phyloP scores from a whole-genome alignment of 2,797 vertebrate genomes.

The Sebastes hubbsi region DNA sequence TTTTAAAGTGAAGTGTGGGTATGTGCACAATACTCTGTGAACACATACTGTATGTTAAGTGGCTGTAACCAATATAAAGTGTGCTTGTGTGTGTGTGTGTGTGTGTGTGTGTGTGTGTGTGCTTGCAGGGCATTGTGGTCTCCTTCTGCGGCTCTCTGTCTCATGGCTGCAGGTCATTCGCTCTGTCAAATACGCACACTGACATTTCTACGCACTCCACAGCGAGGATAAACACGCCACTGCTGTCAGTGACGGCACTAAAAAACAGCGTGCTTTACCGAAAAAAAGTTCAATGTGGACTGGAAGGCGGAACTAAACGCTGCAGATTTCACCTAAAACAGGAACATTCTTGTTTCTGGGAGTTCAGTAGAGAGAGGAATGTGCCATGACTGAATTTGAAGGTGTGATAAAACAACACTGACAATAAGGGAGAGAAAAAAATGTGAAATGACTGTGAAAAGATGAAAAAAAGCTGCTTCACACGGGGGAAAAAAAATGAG shows the following conservation, averaged over 20 bases:
- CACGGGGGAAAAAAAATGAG: slow-evolving; percentile 67
- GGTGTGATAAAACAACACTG: slow-evolving; percentile 72
- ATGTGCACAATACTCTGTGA: slow-evolving; percentile 34
- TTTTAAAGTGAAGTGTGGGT: slow-evolving; percentile 19
- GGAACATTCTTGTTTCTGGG: slow-evolving; percentile 68
- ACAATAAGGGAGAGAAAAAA: slow-evolving; percentile 40
- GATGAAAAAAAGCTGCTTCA: slow-evolving; percentile 76
- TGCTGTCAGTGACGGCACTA: slow-evolving; percentile 5
- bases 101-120: neutral
- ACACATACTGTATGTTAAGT: slow-evolving; percentile 39
- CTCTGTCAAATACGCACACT: slow-evolving; percentile 24
- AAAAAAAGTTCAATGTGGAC: slow-evolving; percentile 56
- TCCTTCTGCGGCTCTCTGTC: slow-evolving; percentile 54
- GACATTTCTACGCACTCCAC: slow-evolving; percentile 45
- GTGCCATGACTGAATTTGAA: slow-evolving; percentile 69
- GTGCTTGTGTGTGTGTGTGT: neutral
- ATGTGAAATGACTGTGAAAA: slow-evolving; percentile 53
- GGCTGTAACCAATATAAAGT: slow-evolving; percentile 19
- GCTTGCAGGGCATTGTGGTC: slow-evolving; percentile 29
- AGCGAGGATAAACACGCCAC: slow-evolving; percentile 32
- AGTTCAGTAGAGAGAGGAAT: slow-evolving; percentile 57
- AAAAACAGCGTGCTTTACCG: slow-evolving; percentile 37
- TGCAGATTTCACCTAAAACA: slow-evolving; percentile 73
- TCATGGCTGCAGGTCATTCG: slow-evolving; percentile 64
- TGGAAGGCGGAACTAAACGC: slow-evolving; percentile 62